A percentile compares a stretch with the other conserved stretches of the same genome.
Conservation (phyloP, 92 coral and sea anemone species). For the Epizoanthus scotinus region DNA sequence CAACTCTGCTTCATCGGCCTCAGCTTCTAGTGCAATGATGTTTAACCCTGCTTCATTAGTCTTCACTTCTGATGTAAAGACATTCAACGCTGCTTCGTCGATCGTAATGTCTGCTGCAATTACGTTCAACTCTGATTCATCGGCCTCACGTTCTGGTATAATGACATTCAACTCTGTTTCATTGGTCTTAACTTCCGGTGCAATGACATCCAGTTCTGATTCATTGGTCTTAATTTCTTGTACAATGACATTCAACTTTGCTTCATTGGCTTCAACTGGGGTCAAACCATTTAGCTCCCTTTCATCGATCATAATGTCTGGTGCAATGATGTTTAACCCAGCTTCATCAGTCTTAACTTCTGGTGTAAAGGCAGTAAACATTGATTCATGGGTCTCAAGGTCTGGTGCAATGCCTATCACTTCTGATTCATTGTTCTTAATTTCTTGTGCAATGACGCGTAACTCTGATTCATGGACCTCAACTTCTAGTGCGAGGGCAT, state of each 20-base stretch:
- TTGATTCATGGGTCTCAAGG: background rate
- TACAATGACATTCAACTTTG: background rate
- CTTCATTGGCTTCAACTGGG: no score
- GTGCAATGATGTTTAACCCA: background rate
- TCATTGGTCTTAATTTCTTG: slow-evolving; percentile 1
- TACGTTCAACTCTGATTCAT: background rate
- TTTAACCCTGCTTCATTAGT: background rate
- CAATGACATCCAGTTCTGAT: background rate
- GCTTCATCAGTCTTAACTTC: background rate
- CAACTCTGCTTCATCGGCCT: background rate
- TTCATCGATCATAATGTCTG: background rate
- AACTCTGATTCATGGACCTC: background rate
- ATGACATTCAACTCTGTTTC: background rate
- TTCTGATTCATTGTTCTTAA: background rate
- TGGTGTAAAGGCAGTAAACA: background rate
- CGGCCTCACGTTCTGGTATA: background rate
- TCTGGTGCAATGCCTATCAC: background rate
- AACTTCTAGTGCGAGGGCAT: background rate
- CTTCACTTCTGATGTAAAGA: background rate
- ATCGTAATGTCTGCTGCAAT: background rate
- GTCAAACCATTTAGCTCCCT: background rate
- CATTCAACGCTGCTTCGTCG: background rate
- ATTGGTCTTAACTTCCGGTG: background rate
- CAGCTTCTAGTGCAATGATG: background rate
- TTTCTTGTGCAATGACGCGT: background rate